phyloP scores from a whole-genome alignment of 1,140 invertebrate genomes.

The Papilio machaon region DNA sequence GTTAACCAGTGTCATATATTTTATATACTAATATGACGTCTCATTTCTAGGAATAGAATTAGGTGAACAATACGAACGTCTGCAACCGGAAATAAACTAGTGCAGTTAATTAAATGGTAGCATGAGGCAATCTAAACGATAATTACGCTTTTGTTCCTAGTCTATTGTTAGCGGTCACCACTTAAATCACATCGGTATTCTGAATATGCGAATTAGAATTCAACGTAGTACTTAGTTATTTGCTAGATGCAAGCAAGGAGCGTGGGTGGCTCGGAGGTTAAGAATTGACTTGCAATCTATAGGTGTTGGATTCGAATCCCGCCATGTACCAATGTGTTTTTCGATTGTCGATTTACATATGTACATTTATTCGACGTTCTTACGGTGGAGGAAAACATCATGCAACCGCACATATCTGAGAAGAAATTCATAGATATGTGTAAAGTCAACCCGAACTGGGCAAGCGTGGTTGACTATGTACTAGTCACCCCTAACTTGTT shows the following conservation, averaged over 20 bases:
- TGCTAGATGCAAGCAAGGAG: background rate
- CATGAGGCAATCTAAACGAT: conserved; percentile 10
- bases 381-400: too few species aligned
- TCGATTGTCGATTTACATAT: too few species aligned
- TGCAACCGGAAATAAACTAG: conserved; percentile 10
- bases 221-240: background rate
- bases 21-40: background rate
- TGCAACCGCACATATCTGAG: too few species aligned
- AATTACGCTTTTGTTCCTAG: conserved; percentile 14
- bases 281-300: too few species aligned
- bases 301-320: too few species aligned
- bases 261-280: too few species aligned
- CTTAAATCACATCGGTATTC: background rate
- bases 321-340: too few species aligned
- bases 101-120: conserved; percentile 9
- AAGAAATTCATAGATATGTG: too few species aligned
- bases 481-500: too few species aligned
- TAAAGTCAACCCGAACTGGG: too few species aligned
- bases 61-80: background rate
- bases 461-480: too few species aligned
- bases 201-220: background rate
- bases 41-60: background rate
- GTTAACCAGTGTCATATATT: background rate
- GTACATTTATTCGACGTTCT: too few species aligned
- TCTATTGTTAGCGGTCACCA: background rate